phyloP scores from a whole-genome alignment of 2,888 invertebrate genomes.

The Thysanoteuthis rhombus region DNA sequence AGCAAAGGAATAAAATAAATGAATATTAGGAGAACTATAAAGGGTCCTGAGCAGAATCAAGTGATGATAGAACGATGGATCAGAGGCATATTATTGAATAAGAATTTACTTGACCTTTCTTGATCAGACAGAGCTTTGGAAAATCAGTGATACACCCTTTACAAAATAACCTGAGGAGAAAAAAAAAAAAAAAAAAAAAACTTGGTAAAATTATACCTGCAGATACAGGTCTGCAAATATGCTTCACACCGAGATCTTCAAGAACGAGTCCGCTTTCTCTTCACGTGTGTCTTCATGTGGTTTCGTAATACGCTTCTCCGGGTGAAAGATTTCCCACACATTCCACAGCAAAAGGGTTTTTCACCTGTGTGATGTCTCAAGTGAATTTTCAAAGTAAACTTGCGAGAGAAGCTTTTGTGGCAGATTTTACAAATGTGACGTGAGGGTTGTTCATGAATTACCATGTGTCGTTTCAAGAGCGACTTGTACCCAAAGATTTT shows the following conservation, averaged over 20 bases:
- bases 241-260: neutral
- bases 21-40: too few species aligned
- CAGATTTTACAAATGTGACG: neutral
- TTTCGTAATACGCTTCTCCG: neutral
- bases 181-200: too few species aligned
- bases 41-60: too few species aligned
- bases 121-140: too few species aligned
- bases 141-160: too few species aligned
- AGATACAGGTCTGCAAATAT: neutral
- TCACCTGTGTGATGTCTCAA: neutral
- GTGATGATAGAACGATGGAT: too few species aligned
- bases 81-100: too few species aligned
- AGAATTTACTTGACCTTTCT: too few species aligned
- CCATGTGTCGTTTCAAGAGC: neutral
- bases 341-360: neutral
- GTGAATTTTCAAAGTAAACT: neutral
- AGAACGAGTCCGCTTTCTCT: neutral
- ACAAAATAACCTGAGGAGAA: too few species aligned
- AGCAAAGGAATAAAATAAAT: too few species aligned
- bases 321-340: neutral
- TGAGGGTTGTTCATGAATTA: neutral
- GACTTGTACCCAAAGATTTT: neutral
- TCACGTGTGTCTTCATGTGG: neutral
- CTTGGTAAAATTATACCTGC: neutral
- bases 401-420: neutral